Conservation (phyloP, 2,797 vertebrate species). For the Ctenochaetus hawaiiensis region DNA sequence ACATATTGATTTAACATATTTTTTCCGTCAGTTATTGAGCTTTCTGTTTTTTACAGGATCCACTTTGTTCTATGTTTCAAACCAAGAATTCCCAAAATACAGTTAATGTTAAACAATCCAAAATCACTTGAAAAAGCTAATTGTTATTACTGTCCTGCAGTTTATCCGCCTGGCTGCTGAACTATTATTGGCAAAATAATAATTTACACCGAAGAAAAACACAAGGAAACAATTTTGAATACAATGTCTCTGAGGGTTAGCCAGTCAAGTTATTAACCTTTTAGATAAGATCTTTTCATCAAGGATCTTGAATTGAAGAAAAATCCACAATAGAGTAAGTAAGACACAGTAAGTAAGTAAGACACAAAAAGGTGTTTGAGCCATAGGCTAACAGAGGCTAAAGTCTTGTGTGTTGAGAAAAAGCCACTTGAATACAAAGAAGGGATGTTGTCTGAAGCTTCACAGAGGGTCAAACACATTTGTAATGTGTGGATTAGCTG, state of each 20-base stretch:
- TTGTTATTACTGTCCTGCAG: neutral
- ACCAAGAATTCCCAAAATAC: neutral
- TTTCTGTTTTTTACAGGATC: neutral
- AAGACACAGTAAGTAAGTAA: too few relatives aligned
- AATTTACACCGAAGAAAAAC: neutral
- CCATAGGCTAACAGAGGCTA: neutral
- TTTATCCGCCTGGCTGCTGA: neutral
- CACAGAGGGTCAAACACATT: constrained; percentile 63
- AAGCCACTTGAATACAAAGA: constrained; percentile 7
- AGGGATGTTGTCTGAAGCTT: constrained; percentile 44
- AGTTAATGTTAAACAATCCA: neutral
- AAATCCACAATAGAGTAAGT: neutral
- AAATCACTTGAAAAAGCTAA: too few relatives aligned
- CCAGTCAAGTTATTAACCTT: neutral
- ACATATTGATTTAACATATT: neutral
- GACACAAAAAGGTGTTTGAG: too few relatives aligned
- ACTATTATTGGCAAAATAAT: neutral
- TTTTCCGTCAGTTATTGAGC: neutral
- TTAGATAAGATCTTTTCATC: neutral
- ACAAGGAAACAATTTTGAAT: neutral
- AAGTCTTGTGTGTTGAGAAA: constrained; percentile 5
- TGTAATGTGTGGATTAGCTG: constrained; percentile 61
- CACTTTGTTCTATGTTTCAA: neutral
- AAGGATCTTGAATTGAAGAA: neutral
- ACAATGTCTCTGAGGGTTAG: neutral